Percentiles rank a stretch among this genome's conserved stretches.
These are phyloP conservation scores for Stenodema calcarata DNA, from an alignment of 2,888 invertebrate genomes.

Conservation along the genomic window DNA sequence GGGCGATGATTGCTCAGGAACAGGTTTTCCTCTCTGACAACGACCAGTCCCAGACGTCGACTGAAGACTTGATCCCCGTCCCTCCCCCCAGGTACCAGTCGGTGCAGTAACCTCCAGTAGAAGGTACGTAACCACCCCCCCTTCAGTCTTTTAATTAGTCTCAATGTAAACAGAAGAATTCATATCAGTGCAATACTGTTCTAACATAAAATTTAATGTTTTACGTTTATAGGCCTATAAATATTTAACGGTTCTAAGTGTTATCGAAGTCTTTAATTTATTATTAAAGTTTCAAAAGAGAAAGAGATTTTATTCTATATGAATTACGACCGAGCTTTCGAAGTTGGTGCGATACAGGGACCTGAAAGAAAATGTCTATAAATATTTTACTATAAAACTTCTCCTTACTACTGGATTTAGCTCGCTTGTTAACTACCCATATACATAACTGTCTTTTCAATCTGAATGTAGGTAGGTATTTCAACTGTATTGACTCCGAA, in stretches of 20 bases:
- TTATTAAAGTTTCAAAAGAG: neutral
- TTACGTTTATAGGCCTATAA: neutral
- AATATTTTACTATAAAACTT: neutral
- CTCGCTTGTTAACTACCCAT: too few relatives aligned
- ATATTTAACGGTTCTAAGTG: neutral
- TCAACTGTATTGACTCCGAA: too few relatives aligned
- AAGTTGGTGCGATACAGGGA: neutral
- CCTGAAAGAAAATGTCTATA: neutral
- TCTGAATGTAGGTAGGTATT: too few relatives aligned
- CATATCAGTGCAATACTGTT: constrained; percentile 22
- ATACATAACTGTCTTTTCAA: too few relatives aligned
- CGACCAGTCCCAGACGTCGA: constrained; percentile 55
- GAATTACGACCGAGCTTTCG: neutral
- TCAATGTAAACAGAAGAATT: neutral
- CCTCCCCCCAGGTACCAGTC: constrained; percentile 52
- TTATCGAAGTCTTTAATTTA: neutral
- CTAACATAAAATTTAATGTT: neutral
- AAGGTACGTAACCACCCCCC: neutral
- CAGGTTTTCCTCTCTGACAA: constrained; percentile 53
- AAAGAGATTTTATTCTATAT: neutral
- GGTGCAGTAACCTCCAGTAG: constrained; percentile 29
- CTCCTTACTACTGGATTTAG: too few relatives aligned
- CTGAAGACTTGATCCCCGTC: constrained; percentile 54
- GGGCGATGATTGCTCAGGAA: constrained; percentile 68
- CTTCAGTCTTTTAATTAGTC: neutral